Conservation (phyloP, 2,888 invertebrate species). For the Synanthedon myopaeformis region DNA sequence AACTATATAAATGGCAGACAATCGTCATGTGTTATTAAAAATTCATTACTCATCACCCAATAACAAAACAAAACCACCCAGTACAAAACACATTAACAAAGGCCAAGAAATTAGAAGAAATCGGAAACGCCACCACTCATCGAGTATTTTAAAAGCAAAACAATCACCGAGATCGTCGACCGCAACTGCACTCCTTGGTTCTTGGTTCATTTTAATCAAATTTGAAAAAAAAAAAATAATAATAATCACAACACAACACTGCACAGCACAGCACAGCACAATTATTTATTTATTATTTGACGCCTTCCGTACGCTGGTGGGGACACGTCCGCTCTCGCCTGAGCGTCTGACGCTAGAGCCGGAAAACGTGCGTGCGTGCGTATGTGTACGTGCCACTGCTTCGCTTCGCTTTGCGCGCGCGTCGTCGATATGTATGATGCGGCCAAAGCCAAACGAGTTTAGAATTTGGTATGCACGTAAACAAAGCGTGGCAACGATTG, state of each 20-base stretch:
- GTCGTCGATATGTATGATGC: not conserved
- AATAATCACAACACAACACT: not conserved
- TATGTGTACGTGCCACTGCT: not conserved
- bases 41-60: too few relatives aligned
- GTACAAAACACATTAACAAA: too few relatives aligned
- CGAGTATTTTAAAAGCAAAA: not conserved
- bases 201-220: conserved; percentile 23
- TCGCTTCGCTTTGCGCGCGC: too few relatives aligned
- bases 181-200: conserved; percentile 24
- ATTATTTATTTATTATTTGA: too few relatives aligned
- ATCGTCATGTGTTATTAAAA: too few relatives aligned
- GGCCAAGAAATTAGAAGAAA: too few relatives aligned
- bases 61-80: too few relatives aligned
- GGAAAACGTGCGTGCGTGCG: conserved; percentile 16
- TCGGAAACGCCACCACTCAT: too few relatives aligned
- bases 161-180: conserved; percentile 28
- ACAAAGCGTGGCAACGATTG: conserved; percentile 13
- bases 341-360: conserved; percentile 25
- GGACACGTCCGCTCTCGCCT: conserved; percentile 29
- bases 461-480: conserved; percentile 28
- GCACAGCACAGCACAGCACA: too few relatives aligned
- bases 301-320: not conserved
- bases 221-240: not conserved
- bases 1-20: too few relatives aligned
- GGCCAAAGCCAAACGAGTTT: conserved; percentile 9